A percentile compares a stretch with the other conserved stretches of the same genome.
Evolutionary conservation across 2,888 invertebrate genomes (phyloP).

Genomic region (Monoplex corrugatus): DNA sequence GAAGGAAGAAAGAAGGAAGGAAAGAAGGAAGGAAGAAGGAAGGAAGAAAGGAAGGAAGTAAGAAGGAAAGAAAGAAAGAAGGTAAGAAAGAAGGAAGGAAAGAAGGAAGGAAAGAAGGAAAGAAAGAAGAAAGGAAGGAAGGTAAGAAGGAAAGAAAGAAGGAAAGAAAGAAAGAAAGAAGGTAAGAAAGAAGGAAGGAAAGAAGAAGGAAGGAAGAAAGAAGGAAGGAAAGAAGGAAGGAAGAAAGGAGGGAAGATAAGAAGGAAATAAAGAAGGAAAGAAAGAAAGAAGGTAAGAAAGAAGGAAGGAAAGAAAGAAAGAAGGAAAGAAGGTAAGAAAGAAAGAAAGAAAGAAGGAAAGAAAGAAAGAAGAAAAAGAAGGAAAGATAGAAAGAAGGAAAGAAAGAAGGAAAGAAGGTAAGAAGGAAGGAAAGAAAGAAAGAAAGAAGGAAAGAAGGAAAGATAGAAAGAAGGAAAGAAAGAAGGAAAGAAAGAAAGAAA

Average conservation of each 20-base stretch:
- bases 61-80: too few species aligned
- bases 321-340: slow-evolving; percentile 28
- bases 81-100: background rate
- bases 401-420: background rate
- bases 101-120: background rate
- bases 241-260: background rate
- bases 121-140: too few species aligned
- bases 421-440: too few species aligned
- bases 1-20: background rate
- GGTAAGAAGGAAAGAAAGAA: background rate
- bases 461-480: too few species aligned
- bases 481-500: too few species aligned
- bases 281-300: background rate
- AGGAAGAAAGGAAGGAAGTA: background rate
- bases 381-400: too few species aligned
- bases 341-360: too few species aligned
- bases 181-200: background rate
- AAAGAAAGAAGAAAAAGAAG: too few species aligned
- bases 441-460: too few species aligned
- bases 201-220: too few species aligned
- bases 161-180: background rate
- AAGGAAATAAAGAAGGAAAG: too few species aligned
- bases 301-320: background rate
- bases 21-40: background rate
- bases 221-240: background rate